A percentile compares a stretch with the other conserved stretches of the same genome.
These are phyloP conservation scores for Campylorhamphus procurvoides DNA, from an alignment of 2,113 vertebrate species.

Conservation along the genomic window DNA sequence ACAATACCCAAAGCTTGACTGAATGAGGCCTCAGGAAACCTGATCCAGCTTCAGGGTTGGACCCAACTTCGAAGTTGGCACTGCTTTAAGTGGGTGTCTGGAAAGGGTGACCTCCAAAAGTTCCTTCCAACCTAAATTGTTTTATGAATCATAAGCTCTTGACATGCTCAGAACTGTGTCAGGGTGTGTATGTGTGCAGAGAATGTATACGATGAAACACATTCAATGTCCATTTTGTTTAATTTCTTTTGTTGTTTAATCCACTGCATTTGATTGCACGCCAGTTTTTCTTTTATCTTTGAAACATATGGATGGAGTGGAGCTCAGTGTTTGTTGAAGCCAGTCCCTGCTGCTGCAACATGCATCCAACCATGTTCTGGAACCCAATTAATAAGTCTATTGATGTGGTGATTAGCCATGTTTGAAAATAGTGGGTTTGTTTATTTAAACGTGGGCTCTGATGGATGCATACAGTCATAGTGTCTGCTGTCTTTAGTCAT, in stretches of 20 bases:
- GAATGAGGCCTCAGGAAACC: neutral
- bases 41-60: neutral
- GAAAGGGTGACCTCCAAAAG: neutral
- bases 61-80: neutral
- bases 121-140: neutral
- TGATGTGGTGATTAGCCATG: conserved; percentile 60
- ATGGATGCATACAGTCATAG: neutral
- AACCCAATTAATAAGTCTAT: conserved; percentile 48
- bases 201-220: neutral
- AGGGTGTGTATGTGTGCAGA: neutral
- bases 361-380: conserved; percentile 28
- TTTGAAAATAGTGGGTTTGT: conserved; percentile 57
- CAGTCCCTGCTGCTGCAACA: conserved; percentile 58
- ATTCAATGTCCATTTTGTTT: neutral
- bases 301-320: conserved; percentile 43
- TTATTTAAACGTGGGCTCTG: conserved; percentile 32
- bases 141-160: conserved; percentile 10
- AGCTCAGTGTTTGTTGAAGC: conserved; percentile 43
- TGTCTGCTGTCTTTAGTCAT: conserved; percentile 60
- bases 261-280: conserved; percentile 2
- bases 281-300: conserved; percentile 42
- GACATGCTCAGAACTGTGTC: neutral
- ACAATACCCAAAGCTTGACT: neutral
- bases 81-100: neutral
- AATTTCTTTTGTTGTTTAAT: conserved; percentile 39